Conservation (phyloP, 2,113 vertebrate genomes). For the Rhinoderma darwinii region DNA sequence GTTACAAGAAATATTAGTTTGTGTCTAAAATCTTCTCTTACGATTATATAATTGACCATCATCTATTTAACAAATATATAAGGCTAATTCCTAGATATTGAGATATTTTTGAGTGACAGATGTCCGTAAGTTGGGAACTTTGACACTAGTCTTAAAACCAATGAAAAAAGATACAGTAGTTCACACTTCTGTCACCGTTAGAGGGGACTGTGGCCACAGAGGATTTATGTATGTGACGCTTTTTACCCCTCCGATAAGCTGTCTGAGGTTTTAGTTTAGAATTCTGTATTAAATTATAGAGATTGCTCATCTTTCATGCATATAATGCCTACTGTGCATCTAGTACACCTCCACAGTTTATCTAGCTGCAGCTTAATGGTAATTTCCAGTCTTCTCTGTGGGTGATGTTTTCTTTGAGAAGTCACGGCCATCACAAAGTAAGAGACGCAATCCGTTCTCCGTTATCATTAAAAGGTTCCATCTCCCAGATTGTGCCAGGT, state of each 20-base stretch:
- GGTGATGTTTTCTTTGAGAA: conserved; percentile 35
- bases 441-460: not conserved
- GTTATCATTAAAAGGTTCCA: conserved; percentile 15
- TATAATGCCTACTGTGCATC: not conserved
- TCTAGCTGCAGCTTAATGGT: conserved; percentile 25
- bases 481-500: conserved; percentile 35
- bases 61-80: not conserved
- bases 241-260: not conserved
- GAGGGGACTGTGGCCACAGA: not conserved
- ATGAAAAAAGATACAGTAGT: not conserved
- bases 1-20: too few relatives aligned
- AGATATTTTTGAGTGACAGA: not conserved
- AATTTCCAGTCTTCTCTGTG: conserved; percentile 28
- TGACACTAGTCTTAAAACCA: not conserved
- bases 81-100: not conserved
- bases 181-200: not conserved
- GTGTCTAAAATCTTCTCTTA: too few relatives aligned
- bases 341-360: conserved; percentile 31
- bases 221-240: not conserved
- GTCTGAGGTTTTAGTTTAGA: not conserved
- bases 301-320: conserved; percentile 1
- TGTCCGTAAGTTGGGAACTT: not conserved
- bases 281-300: conserved; percentile 26
- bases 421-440: conserved; percentile 24
- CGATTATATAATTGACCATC: too few relatives aligned